These are phyloP conservation scores for Climacteris rufus DNA, from an alignment of 2,113 vertebrate species.

Conservation along the genomic window DNA sequence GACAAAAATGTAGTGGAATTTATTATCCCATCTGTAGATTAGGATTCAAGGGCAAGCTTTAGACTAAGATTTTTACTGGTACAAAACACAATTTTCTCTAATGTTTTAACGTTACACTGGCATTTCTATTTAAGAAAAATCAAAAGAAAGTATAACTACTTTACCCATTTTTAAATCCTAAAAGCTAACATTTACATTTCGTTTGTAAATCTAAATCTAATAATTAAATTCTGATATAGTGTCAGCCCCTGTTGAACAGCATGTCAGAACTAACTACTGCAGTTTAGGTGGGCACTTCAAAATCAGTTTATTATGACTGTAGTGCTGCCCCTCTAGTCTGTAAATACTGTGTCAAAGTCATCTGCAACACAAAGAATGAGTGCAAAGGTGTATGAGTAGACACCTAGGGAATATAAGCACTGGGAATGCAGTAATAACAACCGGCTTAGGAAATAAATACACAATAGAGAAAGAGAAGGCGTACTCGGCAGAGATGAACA, in stretches of 20 bases:
- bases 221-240: neutral
- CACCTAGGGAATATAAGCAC: neutral
- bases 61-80: neutral
- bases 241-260: neutral
- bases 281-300: neutral
- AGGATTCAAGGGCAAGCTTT: neutral
- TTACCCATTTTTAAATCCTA: neutral
- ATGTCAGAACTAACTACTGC: neutral
- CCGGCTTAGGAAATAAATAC: neutral
- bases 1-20: neutral
- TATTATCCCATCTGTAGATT: neutral
- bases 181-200: neutral
- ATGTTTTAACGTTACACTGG: neutral
- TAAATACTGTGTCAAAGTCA: neutral
- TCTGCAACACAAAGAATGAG: neutral
- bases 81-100: neutral
- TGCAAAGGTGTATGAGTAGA: neutral
- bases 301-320: neutral
- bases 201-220: neutral
- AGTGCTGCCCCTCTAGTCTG: neutral
- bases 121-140: neutral
- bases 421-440: neutral
- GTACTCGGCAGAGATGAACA: neutral
- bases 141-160: neutral
- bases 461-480: neutral